Base-by-base conservation (phyloP, 1,140 invertebrate genomes). In the Carposina sasakii region DNA sequence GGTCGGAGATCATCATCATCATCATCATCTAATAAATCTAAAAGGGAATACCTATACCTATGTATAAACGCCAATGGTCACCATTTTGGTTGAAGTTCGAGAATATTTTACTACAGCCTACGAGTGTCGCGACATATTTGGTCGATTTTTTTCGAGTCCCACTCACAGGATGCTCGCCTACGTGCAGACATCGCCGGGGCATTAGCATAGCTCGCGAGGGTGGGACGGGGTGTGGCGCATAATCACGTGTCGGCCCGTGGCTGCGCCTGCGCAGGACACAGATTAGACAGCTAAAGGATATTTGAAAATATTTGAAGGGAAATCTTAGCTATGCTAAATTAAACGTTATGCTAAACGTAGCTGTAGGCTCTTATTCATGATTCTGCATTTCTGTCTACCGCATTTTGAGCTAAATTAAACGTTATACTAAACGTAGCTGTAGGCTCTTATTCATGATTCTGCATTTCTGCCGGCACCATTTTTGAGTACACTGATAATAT, bases 121-220 rank as follows among this genome's bases (percentile, higher is more conserved):
- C 37, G 37, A 57, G 44, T 71, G 69, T 74, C 62, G 67, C 63
- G 71, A 72, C 59, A 61, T 42, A 45, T 55, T 69, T 66, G 63
- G 60, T 63, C 60, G 54, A 54, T 68, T 68, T 72, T 67, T 70
- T 65, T 44, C 57, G 47, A n/a, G n/a, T 54, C 67, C 58, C 63
- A 67, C 58, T 57, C 63, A 63, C 74, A 74, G 70, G 68, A 68
- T 67, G 67, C 63, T 54, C 64, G 67, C 70, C 70, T 64, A 75
- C 72, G 69, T 68, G 60, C 62, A 76, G 68, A 76, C 76, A 75
- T 74, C 74, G 64, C 37, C 51, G 48, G 10, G 16, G 57, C 60
- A 75, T 75, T 75, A 69, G 53, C 69, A 77, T 75, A 71, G 57
- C 60, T 48, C 58, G 45, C 52, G 45, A 23, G 69, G 67, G 57